Evolutionary conservation across 2,113 vertebrate genomes (phyloP).

Genomic region (Ailuropoda melanoleuca): DNA sequence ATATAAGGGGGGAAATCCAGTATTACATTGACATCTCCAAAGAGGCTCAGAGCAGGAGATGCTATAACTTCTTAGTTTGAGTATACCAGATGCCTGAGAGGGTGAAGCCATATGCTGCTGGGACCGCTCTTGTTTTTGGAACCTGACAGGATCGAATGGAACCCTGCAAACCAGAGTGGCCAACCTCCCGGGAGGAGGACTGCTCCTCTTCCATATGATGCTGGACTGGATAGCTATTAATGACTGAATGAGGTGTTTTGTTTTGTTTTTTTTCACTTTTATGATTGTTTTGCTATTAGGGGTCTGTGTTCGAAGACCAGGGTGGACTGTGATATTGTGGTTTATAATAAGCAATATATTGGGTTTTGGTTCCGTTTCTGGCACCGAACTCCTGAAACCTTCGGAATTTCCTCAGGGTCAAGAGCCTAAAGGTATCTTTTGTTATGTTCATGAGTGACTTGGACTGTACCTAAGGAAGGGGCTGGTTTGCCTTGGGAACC

Average conservation of each 20-base stretch:
- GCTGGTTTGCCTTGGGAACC: neutral
- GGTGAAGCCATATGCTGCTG: neutral
- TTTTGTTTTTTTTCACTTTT: neutral
- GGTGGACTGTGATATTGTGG: neutral
- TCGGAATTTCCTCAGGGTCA: neutral
- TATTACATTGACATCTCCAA: neutral
- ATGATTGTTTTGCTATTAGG: neutral
- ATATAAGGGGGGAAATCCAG: neutral
- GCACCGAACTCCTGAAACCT: neutral
- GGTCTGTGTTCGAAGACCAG: neutral
- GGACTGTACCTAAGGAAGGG: neutral
- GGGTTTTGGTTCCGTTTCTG: neutral
- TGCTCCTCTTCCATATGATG: neutral
- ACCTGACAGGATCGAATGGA: neutral
- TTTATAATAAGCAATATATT: neutral
- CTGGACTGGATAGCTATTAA: neutral
- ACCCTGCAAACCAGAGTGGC: neutral
- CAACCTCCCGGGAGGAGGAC: neutral
- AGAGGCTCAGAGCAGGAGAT: neutral
- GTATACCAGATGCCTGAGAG: neutral
- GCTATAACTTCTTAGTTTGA: neutral
- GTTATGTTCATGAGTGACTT: neutral
- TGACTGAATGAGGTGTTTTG: neutral
- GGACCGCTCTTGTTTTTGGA: neutral
- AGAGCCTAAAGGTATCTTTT: neutral